These are phyloP conservation scores for Trachelus tabidus DNA, from an alignment of 2,888 invertebrate species.

Conservation along the genomic window DNA sequence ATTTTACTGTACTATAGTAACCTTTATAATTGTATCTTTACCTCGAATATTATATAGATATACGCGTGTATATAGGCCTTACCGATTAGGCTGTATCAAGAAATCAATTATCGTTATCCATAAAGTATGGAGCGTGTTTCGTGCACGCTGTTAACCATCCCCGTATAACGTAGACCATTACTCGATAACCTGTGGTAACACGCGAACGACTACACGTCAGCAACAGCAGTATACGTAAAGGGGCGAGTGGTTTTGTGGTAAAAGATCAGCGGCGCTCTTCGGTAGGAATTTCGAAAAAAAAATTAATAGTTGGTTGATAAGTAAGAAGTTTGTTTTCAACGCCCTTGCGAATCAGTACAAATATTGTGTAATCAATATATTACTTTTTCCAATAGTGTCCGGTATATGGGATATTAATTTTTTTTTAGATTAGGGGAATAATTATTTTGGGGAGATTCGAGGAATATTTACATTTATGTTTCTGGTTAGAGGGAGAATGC, in stretches of 20 bases:
- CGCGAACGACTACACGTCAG: constrained; percentile 34
- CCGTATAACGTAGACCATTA: constrained; percentile 32
- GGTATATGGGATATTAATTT: not conserved
- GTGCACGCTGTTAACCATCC: constrained; percentile 15
- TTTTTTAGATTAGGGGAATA: not conserved
- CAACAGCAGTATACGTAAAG: constrained; percentile 40
- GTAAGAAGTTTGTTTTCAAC: not conserved
- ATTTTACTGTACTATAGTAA: too few relatives aligned
- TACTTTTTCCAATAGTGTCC: not conserved
- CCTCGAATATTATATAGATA: not conserved
- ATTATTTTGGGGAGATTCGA: not conserved
- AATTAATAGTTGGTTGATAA: not conserved
- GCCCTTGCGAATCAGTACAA: not conserved
- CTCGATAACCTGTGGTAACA: constrained; percentile 39
- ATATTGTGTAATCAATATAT: not conserved
- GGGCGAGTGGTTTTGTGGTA: constrained; percentile 16
- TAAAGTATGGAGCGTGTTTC: constrained; percentile 32
- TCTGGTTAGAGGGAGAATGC: constrained; percentile 25
- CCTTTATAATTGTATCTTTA: not conserved
- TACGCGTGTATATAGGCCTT: not conserved
- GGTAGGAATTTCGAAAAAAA: not conserved
- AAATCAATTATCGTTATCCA: constrained; percentile 46
- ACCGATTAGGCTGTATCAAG: not conserved
- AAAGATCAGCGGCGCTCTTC: not conserved
- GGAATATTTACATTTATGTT: not conserved